These are phyloP conservation scores for Caretta caretta DNA, from an alignment of 2,113 vertebrate genomes.

Conservation along the genomic window DNA sequence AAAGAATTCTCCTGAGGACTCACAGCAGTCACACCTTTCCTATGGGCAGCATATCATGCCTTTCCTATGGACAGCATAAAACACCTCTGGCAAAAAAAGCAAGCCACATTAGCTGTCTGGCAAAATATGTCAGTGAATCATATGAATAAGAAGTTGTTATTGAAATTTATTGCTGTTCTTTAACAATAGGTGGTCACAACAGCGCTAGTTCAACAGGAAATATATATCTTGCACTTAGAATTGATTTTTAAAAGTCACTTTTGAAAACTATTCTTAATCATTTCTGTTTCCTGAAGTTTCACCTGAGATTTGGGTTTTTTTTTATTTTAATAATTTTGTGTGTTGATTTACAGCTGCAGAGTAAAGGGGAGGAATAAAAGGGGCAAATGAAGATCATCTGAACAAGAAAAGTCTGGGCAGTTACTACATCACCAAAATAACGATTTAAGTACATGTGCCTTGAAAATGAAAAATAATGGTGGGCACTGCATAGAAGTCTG, in stretches of 20 bases:
- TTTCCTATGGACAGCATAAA: slow-evolving; percentile 3
- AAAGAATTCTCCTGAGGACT: not conserved
- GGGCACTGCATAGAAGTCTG: slow-evolving; percentile 16
- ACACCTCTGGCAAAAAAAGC: not conserved
- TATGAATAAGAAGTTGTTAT: not conserved
- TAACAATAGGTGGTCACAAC: slow-evolving; percentile 62
- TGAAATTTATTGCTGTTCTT: slow-evolving; percentile 52
- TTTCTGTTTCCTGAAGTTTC: slow-evolving; percentile 74
- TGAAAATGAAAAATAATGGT: slow-evolving; percentile 52
- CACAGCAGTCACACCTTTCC: not conserved
- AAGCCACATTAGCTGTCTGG: slow-evolving; percentile 24
- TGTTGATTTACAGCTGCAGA: slow-evolving; percentile 62
- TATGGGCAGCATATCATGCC: not conserved
- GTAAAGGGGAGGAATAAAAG: slow-evolving; percentile 49
- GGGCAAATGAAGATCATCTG: slow-evolving; percentile 64
- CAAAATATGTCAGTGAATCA: slow-evolving; percentile 36
- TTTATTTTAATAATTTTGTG: slow-evolving; percentile 63
- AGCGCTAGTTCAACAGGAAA: slow-evolving; percentile 34
- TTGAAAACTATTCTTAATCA: slow-evolving; percentile 65
- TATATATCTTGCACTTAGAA: slow-evolving; percentile 54
- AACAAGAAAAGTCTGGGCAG: slow-evolving; percentile 66
- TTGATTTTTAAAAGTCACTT: slow-evolving; percentile 72
- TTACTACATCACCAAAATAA: slow-evolving; percentile 49
- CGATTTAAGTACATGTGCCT: slow-evolving; percentile 47
- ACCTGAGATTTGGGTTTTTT: slow-evolving; percentile 59